Evolutionary conservation across 2,888 invertebrate genomes (phyloP), one percentile per base, ranked within the genome.

Genomic region (Imbricaverruca yamaguchii): DNA sequence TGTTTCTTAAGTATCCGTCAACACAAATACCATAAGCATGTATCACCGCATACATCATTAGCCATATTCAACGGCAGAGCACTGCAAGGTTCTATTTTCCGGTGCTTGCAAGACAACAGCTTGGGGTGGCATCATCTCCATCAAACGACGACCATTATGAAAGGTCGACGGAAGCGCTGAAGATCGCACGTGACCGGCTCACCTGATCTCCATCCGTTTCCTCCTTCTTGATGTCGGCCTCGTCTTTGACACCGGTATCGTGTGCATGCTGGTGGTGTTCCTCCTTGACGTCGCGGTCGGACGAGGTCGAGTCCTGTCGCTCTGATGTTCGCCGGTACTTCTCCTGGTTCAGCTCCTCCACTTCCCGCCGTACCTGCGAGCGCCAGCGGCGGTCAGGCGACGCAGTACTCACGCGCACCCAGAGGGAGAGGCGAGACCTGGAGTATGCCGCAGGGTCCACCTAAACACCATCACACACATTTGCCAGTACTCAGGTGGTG

Each of bases 191-290:
- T 39, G 39, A 39, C 39, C 39, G 9, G 9, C 74, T 55, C 74
- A 74, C 74, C 74, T 82, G 69, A 55, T 85, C 85, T 67, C 84
- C 86, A 23, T 85, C 86, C n/a, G 85, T 85, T 83, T 87, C 86
- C 80, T 84, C 84, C 81, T 86, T 86, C 82, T 85, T 89, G 56
- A 88, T 86, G 18, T 86, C 87, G 57, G 83, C 81, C 65, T 88
- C 87, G 57, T 84, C 84, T 81, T 82, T 81, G 88, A 89, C 82
- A 91, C 91, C 85, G 92, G 92, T 84, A 91, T 91, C 15, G 86
- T 86, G 0, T 88, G 84, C 53, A 18, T 74, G 74, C 74, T 53
- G 53, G 8, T 13, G 55, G 74, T 74, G 74, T 80, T 90, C 89
- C 82, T 90, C 91, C 78, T 88, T 79, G 57, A 56, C 56, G 25